A percentile compares a stretch with the other conserved stretches of the same genome.
phyloP scores from a whole-genome alignment of 2,888 invertebrate genomes.

The Aphidoletes aphidimyza region DNA sequence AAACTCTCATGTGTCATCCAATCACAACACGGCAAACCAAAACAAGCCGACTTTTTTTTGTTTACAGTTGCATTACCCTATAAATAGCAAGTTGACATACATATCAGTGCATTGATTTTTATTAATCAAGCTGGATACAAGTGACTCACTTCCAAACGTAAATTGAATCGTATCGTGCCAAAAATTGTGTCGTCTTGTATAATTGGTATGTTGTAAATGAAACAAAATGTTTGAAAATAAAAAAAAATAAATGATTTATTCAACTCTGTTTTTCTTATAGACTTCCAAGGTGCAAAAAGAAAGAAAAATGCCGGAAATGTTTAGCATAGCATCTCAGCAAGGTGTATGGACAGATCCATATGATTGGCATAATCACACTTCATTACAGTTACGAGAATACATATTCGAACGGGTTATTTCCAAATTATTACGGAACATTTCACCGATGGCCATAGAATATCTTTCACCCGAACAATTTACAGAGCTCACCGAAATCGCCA shows the following conservation, averaged over 20 bases:
- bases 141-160: too few species aligned
- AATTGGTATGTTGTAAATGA: too few species aligned
- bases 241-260: too few species aligned
- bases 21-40: background rate
- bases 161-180: too few species aligned
- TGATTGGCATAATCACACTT: background rate
- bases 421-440: background rate
- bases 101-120: too few species aligned
- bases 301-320: background rate
- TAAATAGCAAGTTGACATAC: too few species aligned
- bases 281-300: background rate
- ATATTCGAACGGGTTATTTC: background rate
- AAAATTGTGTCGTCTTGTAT: too few species aligned
- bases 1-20: background rate
- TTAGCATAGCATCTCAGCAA: background rate
- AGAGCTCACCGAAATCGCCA: background rate
- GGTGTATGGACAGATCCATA: background rate
- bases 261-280: too few species aligned
- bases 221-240: too few species aligned
- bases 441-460: background rate
- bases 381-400: background rate
- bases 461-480: background rate
- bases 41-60: slow-evolving; percentile 18
- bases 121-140: too few species aligned
- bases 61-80: background rate